Evolutionary conservation across 2,888 invertebrate genomes (phyloP), one percentile per base, ranked within the genome.

Genomic region (Sabellastarte sp.): DNA sequence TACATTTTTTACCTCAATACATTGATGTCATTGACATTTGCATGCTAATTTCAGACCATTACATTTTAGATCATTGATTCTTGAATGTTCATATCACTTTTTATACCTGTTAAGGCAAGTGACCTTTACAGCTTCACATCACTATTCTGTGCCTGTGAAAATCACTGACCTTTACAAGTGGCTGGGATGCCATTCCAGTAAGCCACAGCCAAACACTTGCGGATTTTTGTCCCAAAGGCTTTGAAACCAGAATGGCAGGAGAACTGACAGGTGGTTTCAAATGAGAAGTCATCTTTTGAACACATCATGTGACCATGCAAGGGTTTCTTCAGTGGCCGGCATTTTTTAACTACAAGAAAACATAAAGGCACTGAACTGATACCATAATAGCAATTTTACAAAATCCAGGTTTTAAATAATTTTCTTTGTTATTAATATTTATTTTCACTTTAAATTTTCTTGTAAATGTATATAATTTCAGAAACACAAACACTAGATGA

Each of bases 101-200:
- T n/a, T n/a, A n/a, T n/a, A n/a, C n/a, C n/a, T n/a, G n/a, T n/a
- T n/a, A n/a, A n/a, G n/a, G n/a, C n/a, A n/a, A n/a, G n/a, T n/a
- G n/a, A n/a, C n/a, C n/a, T n/a, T n/a, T n/a, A n/a, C n/a, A n/a
- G n/a, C n/a, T n/a, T n/a, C n/a, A n/a, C n/a, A n/a, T n/a, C n/a
- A n/a, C n/a, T n/a, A n/a, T n/a, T n/a, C n/a, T n/a, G n/a, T n/a
- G n/a, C n/a, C n/a, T n/a, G n/a, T n/a, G n/a, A n/a, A n/a, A n/a
- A n/a, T 26, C 20, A 51, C 63, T 55, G 82, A 89, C 89, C 88
- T 85, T 88, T 88, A 77, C 90, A 90, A 57, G 87, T 85, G 0
- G 88, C 87, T 67, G 87, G 87, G 15, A 90, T 83, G 1, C 90
- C 90, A 74, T 89, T 89, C 90, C 90, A 90, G 76, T 87, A 86